Base-by-base conservation (phyloP, 2,888 invertebrate genomes). In the Criorhina ranunculi region DNA sequence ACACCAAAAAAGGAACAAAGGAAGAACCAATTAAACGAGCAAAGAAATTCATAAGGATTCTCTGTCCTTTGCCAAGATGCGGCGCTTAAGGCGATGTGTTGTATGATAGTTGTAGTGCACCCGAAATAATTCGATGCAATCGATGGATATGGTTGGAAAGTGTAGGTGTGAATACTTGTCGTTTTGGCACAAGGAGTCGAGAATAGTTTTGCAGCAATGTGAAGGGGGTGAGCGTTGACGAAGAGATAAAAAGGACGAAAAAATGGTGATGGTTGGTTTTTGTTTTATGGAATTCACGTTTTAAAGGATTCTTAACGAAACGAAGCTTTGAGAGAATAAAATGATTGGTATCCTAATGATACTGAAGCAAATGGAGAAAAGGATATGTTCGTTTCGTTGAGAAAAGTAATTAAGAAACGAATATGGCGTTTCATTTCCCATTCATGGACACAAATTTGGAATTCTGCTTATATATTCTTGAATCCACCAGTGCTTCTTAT, bases 91-190 rank as follows among this genome's bases (percentile, higher is more conserved):
- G 59, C 70, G 46, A 70, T 70, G 37, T 59, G 59, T 72, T 72
- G 72, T 59, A n/a, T n/a, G n/a, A n/a, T n/a, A n/a, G n/a, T n/a
- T n/a, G 49, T 7, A 46, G 35, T 46, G 29, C 24, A 72, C 15
- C n/a, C 17, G 40, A 46, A 60, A 60, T 60, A 60, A 49, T 72
- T 46, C 46, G 40, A 72, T 72, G 72, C 59, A 72, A 72, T 72
- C 59, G 59, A 40, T 70, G 15, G 57, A 46, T 37, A 31, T 24
- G 2, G 24, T 24, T 1, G 29, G 37, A 35, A 33, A 29, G 5
- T 15, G 1, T 55, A 11, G 11, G 9, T 49, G 3, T 12, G 24
- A 24, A 24, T 24, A 24, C n/a, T 19, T n/a, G 9, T 12, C 24
- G 11, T 9, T 49, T 37, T 19, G 46, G 37, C 12, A 24, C 24